Evolutionary conservation across 2,113 vertebrate species (phyloP).

Genomic region (Microtus ochrogaster): DNA sequence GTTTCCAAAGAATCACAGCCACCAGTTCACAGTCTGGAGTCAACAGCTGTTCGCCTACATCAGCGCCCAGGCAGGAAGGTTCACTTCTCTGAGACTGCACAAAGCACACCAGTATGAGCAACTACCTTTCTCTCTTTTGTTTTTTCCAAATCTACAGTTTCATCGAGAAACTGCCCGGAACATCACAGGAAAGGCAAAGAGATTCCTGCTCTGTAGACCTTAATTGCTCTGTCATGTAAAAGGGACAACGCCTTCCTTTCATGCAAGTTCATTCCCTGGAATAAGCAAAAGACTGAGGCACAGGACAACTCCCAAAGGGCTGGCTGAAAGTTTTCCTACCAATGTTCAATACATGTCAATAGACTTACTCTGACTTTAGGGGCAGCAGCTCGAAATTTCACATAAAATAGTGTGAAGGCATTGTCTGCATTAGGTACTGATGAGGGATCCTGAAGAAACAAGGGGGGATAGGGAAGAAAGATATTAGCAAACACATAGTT

Average conservation of each 20-base stretch:
- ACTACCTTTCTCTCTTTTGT: background rate
- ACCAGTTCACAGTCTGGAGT: background rate
- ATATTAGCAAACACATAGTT: constrained; percentile 64
- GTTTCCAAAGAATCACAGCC: background rate
- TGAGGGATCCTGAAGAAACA: constrained; percentile 91
- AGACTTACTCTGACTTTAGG: constrained; percentile 97
- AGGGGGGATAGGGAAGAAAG: background rate
- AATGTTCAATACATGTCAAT: constrained; percentile 20
- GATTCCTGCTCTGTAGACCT: background rate
- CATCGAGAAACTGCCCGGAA: background rate
- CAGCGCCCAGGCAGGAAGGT: background rate
- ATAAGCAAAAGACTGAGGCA: background rate
- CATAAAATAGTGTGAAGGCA: constrained; percentile 97
- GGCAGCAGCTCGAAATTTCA: constrained; percentile 96
- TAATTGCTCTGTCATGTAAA: background rate
- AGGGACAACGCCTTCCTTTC: background rate
- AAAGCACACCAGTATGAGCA: background rate
- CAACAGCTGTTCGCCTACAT: background rate
- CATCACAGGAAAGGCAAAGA: background rate
- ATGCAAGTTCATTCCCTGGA: background rate
- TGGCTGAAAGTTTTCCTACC: constrained; percentile 10
- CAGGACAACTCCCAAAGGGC: background rate
- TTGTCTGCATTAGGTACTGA: constrained; percentile 94
- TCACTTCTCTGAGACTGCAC: background rate
- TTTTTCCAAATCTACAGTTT: background rate